These are phyloP conservation scores for Benitochromis conjunctus DNA, from an alignment of 2,113 vertebrate genomes.

Conservation along the genomic window DNA sequence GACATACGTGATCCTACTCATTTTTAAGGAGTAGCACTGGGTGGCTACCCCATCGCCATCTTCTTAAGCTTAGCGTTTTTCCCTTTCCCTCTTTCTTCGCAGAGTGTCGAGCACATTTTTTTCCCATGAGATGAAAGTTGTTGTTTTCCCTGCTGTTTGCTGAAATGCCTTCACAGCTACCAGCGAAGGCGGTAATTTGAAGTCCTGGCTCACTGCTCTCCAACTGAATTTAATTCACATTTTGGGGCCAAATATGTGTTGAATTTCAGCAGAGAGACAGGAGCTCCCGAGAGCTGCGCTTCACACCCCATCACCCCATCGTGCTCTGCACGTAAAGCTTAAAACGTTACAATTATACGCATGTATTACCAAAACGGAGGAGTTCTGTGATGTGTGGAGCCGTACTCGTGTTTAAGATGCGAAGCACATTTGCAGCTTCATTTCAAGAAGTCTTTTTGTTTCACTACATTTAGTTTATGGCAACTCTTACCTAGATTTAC, in stretches of 20 bases:
- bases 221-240: conserved; percentile 22
- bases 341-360: not conserved
- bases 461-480: not conserved
- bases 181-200: conserved; percentile 36
- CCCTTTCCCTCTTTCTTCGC: not conserved
- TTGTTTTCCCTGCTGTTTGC: conserved; percentile 43
- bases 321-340: not conserved
- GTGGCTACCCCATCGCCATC: not conserved
- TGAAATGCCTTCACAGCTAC: conserved; percentile 46
- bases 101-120: not conserved
- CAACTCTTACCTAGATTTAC: not conserved
- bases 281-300: not conserved
- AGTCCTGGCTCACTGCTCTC: not conserved
- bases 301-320: not conserved
- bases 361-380: not conserved
- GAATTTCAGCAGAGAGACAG: conserved; percentile 3
- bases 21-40: not conserved
- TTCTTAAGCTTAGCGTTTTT: not conserved
- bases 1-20: not conserved
- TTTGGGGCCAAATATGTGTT: conserved; percentile 9
- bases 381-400: not conserved
- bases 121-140: not conserved
- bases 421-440: not conserved
- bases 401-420: not conserved
- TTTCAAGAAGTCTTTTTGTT: not conserved